A percentile compares a stretch with the other conserved stretches of the same genome.
phyloP scores from a whole-genome alignment of 2,797 vertebrate genomes.

The Anableps anableps region DNA sequence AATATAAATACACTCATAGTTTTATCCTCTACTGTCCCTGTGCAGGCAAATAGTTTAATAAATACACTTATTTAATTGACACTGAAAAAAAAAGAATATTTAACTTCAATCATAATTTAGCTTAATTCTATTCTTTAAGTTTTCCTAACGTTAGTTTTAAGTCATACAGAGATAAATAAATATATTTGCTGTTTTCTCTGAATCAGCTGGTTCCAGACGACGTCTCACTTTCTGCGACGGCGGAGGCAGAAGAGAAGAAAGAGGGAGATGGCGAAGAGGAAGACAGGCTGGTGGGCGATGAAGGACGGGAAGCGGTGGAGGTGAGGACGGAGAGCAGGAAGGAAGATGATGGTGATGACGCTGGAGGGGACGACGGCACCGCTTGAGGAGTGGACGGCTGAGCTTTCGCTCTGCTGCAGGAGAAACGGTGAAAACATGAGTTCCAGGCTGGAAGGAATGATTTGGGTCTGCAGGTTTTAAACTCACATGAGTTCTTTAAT shows the following conservation, averaged over 20 bases:
- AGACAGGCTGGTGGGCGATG: not conserved
- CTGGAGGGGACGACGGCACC: not conserved
- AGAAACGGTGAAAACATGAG: not conserved
- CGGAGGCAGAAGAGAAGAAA: not conserved
- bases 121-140: not conserved
- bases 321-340: constrained; percentile 56
- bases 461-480: not conserved
- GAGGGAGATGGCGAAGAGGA: not conserved
- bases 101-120: constrained; percentile 5
- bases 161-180: not conserved
- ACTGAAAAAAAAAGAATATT: constrained; percentile 29
- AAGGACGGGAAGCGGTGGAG: constrained; percentile 24
- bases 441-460: not conserved
- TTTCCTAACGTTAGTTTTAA: not conserved
- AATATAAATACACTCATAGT: not conserved
- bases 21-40: not conserved
- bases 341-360: not conserved
- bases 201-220: not conserved
- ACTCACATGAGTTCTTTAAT: not conserved
- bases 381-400: fast-evolving
- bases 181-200: not conserved
- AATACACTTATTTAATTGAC: constrained; percentile 14
- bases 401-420: constrained; percentile 16
- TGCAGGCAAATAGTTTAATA: constrained; percentile 15
- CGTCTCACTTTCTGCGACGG: not conserved